Conservation (phyloP, 2,797 vertebrate species). For the Sebastes iracundus region DNA sequence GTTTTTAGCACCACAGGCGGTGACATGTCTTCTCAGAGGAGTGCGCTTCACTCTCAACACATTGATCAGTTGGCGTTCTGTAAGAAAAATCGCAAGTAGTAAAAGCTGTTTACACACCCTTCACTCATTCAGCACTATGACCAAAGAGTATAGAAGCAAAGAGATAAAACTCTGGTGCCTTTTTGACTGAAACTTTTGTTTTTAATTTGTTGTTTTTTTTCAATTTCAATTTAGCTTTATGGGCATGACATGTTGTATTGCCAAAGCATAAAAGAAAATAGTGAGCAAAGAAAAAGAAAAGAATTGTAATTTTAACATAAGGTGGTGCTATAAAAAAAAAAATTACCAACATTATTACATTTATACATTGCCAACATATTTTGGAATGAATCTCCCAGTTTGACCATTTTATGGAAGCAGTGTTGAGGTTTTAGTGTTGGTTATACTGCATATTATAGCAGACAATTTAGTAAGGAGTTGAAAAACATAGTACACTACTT, state of each 20-base stretch:
- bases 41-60: not conserved
- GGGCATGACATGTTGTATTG: not conserved
- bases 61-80: not conserved
- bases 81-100: not conserved
- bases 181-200: no score
- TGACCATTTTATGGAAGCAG: not conserved
- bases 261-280: not conserved
- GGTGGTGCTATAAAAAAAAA: not conserved
- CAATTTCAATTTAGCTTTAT: not conserved
- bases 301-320: not conserved
- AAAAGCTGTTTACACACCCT: constrained; percentile 6
- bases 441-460: not conserved
- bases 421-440: not conserved
- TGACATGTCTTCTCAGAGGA: not conserved
- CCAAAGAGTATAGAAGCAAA: no score
- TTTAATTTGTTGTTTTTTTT: not conserved
- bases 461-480: not conserved
- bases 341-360: not conserved
- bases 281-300: not conserved
- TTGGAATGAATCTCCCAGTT: not conserved
- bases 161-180: no score
- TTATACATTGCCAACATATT: not conserved
- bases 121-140: not conserved
- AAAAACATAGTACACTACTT: not conserved
- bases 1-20: constrained; percentile 15